Percentiles rank a stretch among this genome's conserved stretches.
These are phyloP conservation scores for Homarus gammarus DNA, from an alignment of 2,888 invertebrate species.

Conservation along the genomic window DNA sequence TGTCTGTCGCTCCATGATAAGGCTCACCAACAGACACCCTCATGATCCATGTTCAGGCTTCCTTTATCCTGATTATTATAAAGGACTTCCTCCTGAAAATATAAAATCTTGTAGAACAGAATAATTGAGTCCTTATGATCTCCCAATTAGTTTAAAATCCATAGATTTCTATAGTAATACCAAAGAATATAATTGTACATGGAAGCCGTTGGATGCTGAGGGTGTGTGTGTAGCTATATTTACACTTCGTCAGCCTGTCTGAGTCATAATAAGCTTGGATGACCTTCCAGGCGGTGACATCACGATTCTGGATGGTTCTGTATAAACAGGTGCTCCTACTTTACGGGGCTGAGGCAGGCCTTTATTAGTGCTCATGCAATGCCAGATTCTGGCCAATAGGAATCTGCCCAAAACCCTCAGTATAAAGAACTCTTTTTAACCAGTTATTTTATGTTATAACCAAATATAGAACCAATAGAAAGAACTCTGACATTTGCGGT, in stretches of 20 bases:
- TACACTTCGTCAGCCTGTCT: not conserved
- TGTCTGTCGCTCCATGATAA: not conserved
- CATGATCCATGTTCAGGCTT: not conserved
- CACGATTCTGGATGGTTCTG: not conserved
- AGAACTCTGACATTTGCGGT: too few species aligned
- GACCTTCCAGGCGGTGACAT: not conserved
- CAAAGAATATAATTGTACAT: not conserved
- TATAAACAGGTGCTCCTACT: not conserved
- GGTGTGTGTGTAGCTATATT: not conserved
- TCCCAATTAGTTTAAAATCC: not conserved
- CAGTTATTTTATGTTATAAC: too few species aligned
- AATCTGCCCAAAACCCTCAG: not conserved
- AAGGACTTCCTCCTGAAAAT: not conserved
- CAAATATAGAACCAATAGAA: too few species aligned
- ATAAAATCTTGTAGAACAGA: too few species aligned
- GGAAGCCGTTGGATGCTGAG: not conserved
- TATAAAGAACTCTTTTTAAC: not conserved
- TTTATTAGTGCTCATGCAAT: not conserved
- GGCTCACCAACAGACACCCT: slow-evolving; percentile 28
- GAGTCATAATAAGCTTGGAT: not conserved
- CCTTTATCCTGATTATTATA: not conserved
- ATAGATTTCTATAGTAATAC: not conserved
- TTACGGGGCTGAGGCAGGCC: not conserved
- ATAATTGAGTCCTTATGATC: too few species aligned
- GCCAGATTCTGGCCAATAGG: not conserved